These are phyloP conservation scores for Pelodytes ibericus DNA, from an alignment of 2,797 vertebrate genomes.

Conservation along the genomic window DNA sequence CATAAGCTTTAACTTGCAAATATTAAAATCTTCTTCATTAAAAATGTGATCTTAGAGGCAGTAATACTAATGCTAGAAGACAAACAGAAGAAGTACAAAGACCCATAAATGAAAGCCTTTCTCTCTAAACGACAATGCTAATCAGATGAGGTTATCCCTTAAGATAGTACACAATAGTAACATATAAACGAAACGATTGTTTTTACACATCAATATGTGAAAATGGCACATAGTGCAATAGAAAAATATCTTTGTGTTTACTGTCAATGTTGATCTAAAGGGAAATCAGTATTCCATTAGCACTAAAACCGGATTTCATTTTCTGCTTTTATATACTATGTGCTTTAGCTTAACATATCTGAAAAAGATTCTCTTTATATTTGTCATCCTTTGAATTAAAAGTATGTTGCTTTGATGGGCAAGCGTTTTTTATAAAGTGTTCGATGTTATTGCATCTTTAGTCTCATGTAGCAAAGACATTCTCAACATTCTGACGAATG, in stretches of 20 bases:
- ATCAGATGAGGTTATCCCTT: neutral
- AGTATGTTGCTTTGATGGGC: neutral
- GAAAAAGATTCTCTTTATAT: neutral
- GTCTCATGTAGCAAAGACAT: no score
- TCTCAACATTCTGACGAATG: no score
- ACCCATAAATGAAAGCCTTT: no score
- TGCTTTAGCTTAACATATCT: neutral
- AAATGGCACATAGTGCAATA: neutral
- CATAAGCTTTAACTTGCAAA: no score
- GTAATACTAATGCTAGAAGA: no score
- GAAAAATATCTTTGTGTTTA: no score
- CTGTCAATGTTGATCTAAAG: constrained; percentile 16
- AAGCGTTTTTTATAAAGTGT: neutral
- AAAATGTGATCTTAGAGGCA: no score
- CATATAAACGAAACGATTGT: neutral
- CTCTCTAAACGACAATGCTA: no score
- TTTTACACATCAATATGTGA: neutral
- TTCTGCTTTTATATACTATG: no score
- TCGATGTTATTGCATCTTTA: neutral
- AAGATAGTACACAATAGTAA: neutral
- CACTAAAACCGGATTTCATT: no score
- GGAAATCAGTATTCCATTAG: constrained; percentile 9
- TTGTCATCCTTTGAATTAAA: neutral
- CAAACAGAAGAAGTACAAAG: no score
- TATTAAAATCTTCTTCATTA: no score